Conservation (phyloP, 2,888 invertebrate species). For the Hemithea aestivaria region DNA sequence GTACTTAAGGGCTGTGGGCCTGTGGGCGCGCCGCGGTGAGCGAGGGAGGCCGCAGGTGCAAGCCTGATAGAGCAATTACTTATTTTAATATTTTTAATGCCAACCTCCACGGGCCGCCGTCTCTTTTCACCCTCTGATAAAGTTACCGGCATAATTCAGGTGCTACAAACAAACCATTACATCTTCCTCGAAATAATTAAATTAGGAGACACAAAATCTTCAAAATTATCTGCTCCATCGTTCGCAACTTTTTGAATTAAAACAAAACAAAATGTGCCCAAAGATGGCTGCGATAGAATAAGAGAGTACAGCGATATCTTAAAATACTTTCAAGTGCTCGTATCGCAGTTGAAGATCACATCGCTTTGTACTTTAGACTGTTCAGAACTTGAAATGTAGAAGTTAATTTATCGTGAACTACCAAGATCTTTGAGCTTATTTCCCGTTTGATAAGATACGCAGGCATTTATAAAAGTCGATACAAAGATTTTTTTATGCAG, state of each 20-base stretch:
- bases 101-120: constrained; percentile 43
- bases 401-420: constrained; percentile 6
- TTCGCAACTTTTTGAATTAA: constrained; percentile 25
- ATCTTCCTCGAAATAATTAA: constrained; percentile 22
- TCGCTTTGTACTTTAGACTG: constrained; percentile 14
- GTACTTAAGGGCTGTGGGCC: constrained; percentile 37
- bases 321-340: constrained; percentile 13
- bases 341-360: constrained; percentile 19
- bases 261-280: constrained; percentile 18
- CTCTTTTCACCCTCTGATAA: constrained; percentile 48
- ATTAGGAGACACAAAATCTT: constrained; percentile 28
- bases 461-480: too few species aligned
- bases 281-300: constrained; percentile 15
- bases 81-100: constrained; percentile 72
- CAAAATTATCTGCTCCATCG: constrained; percentile 21
- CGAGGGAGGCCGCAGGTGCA: constrained; percentile 61
- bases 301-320: constrained; percentile 11
- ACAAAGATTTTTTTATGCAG: too few species aligned
- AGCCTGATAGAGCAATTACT: constrained; percentile 69
- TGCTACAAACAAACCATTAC: constrained; percentile 31
- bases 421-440: too few species aligned
- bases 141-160: constrained; percentile 48
- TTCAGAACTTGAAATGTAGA: constrained; percentile 13
- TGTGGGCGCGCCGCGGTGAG: constrained; percentile 33
- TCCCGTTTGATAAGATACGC: too few species aligned